Conservation (phyloP, 2,888 invertebrate species). For the Clusia tigrina region DNA sequence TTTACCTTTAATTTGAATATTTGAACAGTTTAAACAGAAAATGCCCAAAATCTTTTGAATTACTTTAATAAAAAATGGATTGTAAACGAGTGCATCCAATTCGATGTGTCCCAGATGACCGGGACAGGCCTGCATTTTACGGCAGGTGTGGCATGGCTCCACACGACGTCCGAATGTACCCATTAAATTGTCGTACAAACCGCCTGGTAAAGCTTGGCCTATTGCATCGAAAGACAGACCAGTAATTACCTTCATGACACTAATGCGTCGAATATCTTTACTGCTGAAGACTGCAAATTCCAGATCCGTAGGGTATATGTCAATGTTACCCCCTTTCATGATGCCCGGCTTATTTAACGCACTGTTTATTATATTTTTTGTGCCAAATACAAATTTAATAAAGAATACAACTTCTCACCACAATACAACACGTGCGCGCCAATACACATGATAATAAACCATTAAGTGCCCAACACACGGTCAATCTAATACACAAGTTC, state of each 20-base stretch:
- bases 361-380: no score
- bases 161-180: conserved; percentile 66
- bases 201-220: conserved; percentile 82
- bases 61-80: conserved; percentile 85
- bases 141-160: conserved; percentile 84
- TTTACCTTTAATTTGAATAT: conserved; percentile 72
- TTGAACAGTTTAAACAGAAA: conserved; percentile 76
- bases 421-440: no score
- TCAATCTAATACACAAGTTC: no score
- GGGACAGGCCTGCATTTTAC: conserved; percentile 73
- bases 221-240: conserved; percentile 81
- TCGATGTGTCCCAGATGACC: conserved; percentile 97
- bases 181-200: conserved; percentile 88
- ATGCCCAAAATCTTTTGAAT: conserved; percentile 74
- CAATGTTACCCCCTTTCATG: conserved; percentile 44
- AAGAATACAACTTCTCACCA: no score
- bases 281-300: conserved; percentile 77
- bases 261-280: conserved; percentile 80
- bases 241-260: conserved; percentile 82
- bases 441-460: no score
- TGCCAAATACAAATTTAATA: no score
- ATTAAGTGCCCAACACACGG: no score
- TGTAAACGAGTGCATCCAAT: conserved; percentile 85
- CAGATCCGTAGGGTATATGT: conserved; percentile 61
- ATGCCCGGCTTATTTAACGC: no score